A percentile compares a stretch with the other conserved stretches of the same genome.
phyloP scores from a whole-genome alignment of 2,888 invertebrate species.

The Aleiodes testaceus region DNA sequence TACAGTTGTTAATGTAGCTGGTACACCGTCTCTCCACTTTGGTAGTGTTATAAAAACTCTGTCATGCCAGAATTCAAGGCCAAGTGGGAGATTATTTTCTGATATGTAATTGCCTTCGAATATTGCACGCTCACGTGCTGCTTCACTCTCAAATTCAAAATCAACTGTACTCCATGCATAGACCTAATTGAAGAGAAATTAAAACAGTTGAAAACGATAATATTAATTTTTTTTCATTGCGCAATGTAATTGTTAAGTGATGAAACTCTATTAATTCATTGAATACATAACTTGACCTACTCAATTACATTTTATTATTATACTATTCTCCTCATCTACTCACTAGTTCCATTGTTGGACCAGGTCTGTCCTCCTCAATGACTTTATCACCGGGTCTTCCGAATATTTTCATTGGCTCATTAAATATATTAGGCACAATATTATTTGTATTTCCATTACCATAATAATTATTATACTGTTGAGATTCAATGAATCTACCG shows the following conservation, averaged over 20 bases:
- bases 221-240: constrained; percentile 4
- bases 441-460: constrained; percentile 33
- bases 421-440: constrained; percentile 43
- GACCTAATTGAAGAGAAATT: constrained; percentile 65
- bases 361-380: constrained; percentile 64
- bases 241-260: background rate
- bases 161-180: constrained; percentile 86
- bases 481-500: constrained; percentile 28
- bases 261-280: background rate
- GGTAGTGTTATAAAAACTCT: constrained; percentile 85
- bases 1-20: constrained; percentile 82
- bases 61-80: constrained; percentile 81
- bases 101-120: constrained; percentile 78
- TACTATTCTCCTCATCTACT: constrained; percentile 32
- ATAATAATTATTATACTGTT: constrained; percentile 14
- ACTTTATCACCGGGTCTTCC: constrained; percentile 53
- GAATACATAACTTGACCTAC: too few species aligned
- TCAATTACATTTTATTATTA: too few species aligned
- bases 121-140: constrained; percentile 77
- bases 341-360: constrained; percentile 69
- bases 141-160: constrained; percentile 79
- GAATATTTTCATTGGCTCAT: constrained; percentile 54
- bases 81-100: constrained; percentile 83
- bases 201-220: background rate
- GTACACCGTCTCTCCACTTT: constrained; percentile 84